Conservation (phyloP, 2,797 vertebrate genomes). For the Sandelia bainsii region DNA sequence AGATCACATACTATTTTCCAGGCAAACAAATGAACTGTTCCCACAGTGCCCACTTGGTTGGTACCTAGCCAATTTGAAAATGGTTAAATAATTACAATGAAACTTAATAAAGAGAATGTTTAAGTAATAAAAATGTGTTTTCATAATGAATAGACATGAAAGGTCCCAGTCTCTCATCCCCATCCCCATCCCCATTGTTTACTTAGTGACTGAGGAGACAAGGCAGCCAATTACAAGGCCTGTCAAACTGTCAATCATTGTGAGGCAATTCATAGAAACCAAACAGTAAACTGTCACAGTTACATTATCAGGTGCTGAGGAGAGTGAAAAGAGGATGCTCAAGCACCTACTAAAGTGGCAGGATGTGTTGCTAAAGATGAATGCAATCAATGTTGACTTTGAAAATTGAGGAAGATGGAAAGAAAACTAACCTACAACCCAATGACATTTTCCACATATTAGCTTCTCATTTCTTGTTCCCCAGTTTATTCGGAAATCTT, state of each 20-base stretch:
- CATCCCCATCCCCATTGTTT: slow-evolving; percentile 70
- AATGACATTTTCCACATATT: slow-evolving; percentile 14
- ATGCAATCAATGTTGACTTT: slow-evolving; percentile 54
- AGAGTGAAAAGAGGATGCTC: slow-evolving; percentile 60
- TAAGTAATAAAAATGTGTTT: slow-evolving; percentile 56
- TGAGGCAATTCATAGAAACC: slow-evolving; percentile 73
- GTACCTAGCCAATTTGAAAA: slow-evolving; percentile 15
- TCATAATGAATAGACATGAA: slow-evolving; percentile 62
- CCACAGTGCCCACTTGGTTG: slow-evolving; percentile 5
- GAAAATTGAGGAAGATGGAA: slow-evolving; percentile 35
- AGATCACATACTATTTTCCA: slow-evolving; percentile 24
- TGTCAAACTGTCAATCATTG: slow-evolving; percentile 74
- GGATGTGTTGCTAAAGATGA: slow-evolving; percentile 50
- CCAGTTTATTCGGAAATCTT: slow-evolving; percentile 6
- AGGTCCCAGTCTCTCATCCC: slow-evolving; percentile 51
- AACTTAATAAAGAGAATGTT: slow-evolving; percentile 48
- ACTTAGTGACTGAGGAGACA: slow-evolving; percentile 68
- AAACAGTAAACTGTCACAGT: slow-evolving; percentile 71
- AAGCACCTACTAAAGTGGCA: slow-evolving; percentile 62
- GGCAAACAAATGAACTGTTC: slow-evolving; percentile 5
- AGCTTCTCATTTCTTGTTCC: slow-evolving; percentile 5
- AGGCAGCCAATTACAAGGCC: slow-evolving; percentile 71
- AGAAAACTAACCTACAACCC: slow-evolving; percentile 28
- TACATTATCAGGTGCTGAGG: slow-evolving; percentile 69
- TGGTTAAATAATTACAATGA: slow-evolving; percentile 27